phyloP scores from a whole-genome alignment of 1,140 invertebrate genomes.

The Drosophila burlai region DNA sequence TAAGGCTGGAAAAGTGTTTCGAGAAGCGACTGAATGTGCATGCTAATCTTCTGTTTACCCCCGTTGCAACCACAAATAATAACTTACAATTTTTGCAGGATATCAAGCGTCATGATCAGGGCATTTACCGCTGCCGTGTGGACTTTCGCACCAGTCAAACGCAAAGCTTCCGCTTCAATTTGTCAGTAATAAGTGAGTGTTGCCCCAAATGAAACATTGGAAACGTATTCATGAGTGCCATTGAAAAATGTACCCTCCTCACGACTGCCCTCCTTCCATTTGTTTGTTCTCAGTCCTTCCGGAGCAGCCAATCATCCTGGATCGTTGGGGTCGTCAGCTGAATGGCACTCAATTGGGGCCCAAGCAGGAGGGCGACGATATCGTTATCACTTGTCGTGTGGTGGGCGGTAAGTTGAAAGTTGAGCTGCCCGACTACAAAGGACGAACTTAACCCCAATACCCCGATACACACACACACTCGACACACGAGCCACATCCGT shows the following conservation, averaged over 20 bases:
- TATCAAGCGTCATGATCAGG: slow-evolving; percentile 93
- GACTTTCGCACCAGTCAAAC: slow-evolving; percentile 95
- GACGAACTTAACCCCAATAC: slow-evolving; percentile 60
- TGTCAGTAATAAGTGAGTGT: slow-evolving; percentile 94
- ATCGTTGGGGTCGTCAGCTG: slow-evolving; percentile 90
- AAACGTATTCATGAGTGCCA: slow-evolving; percentile 25
- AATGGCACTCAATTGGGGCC: slow-evolving; percentile 91
- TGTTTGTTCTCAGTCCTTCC: slow-evolving; percentile 90
- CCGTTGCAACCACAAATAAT: slow-evolving; percentile 50
- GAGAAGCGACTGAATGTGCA: slow-evolving; percentile 16
- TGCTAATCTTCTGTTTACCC: slow-evolving; percentile 70
- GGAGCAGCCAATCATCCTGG: slow-evolving; percentile 93
- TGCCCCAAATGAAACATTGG: slow-evolving; percentile 38
- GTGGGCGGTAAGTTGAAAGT: slow-evolving; percentile 87
- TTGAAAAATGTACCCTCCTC: slow-evolving; percentile 20
- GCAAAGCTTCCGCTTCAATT: slow-evolving; percentile 93
- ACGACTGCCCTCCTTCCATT: slow-evolving; percentile 16
- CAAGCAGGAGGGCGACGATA: slow-evolving; percentile 90
- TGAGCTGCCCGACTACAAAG: slow-evolving; percentile 42
- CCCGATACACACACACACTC: slow-evolving; percentile 15
- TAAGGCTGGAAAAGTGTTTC: slow-evolving; percentile 26
- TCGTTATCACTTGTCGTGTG: slow-evolving; percentile 87
- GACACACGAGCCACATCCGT: slow-evolving; percentile 66
- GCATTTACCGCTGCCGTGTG: slow-evolving; percentile 94
- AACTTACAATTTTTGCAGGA: slow-evolving; percentile 86